Evolutionary conservation across 2,797 vertebrate species (phyloP).

Genomic region (Phrynocephalus forsythii): DNA sequence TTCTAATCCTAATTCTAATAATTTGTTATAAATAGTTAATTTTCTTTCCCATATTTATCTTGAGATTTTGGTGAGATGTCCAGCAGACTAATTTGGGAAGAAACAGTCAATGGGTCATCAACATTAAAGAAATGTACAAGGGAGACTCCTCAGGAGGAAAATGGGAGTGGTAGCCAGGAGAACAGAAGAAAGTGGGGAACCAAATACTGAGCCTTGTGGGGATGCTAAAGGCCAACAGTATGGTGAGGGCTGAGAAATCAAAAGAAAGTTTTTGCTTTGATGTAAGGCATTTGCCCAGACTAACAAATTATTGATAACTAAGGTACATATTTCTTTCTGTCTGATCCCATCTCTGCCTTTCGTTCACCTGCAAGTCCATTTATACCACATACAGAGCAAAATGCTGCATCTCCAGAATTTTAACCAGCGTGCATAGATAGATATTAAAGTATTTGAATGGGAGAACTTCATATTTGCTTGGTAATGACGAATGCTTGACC

Average conservation of each 20-base stretch:
- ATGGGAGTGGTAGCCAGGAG: neutral
- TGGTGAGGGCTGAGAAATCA: neutral
- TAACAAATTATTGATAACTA: constrained; percentile 12
- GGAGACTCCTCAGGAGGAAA: neutral
- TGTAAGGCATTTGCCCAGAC: neutral
- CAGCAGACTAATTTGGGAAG: neutral
- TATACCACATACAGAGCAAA: neutral
- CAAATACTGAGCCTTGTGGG: neutral
- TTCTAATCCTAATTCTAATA: no score
- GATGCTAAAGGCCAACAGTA: neutral
- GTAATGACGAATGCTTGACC: no score
- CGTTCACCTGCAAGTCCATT: constrained; percentile 14
- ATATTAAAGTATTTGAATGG: neutral
- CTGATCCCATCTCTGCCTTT: constrained; percentile 28
- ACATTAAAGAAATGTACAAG: neutral
- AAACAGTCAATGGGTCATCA: neutral
- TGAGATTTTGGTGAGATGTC: neutral
- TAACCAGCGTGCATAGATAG: neutral
- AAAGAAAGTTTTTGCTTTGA: neutral
- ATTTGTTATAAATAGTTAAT: neutral
- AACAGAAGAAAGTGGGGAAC: neutral
- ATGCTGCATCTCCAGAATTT: constrained; percentile 11
- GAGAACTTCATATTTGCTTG: neutral
- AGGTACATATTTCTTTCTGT: constrained; percentile 13
- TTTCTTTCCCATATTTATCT: neutral